phyloP scores from a whole-genome alignment of 2,797 vertebrate genomes.

The Pseudocheirus occidentalis region DNA sequence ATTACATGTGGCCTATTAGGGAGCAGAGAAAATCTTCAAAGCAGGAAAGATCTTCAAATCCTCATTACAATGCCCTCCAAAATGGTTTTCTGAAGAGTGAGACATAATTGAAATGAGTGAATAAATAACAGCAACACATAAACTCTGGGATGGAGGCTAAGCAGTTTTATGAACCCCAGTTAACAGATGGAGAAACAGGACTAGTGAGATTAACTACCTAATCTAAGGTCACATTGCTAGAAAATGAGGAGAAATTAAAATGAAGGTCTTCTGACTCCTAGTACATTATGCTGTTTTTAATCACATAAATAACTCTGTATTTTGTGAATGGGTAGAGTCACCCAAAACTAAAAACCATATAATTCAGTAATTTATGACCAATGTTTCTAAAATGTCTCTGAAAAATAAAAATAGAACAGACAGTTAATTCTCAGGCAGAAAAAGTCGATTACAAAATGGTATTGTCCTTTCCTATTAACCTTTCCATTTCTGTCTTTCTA shows the following conservation, averaged over 20 bases:
- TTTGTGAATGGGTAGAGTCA: background rate
- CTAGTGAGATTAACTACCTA: background rate
- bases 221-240: background rate
- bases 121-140: background rate
- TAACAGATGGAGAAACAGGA: background rate
- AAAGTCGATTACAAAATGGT: background rate
- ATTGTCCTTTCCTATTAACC: slow-evolving; percentile 11
- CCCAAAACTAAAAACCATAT: background rate
- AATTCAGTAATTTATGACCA: background rate
- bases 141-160: background rate
- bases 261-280: background rate
- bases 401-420: background rate
- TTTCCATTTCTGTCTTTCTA: slow-evolving; percentile 10
- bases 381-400: background rate
- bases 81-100: background rate
- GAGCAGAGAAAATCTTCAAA: too few relatives aligned
- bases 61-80: background rate
- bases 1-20: too few relatives aligned
- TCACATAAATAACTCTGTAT: background rate
- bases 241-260: background rate
- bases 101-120: too few relatives aligned
- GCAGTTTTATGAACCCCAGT: background rate
- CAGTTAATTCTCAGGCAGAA: background rate
- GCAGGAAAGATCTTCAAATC: too few relatives aligned
- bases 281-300: background rate